Base-by-base conservation (phyloP, 2,113 vertebrate genomes). In the Capreolus pygargus region DNA sequence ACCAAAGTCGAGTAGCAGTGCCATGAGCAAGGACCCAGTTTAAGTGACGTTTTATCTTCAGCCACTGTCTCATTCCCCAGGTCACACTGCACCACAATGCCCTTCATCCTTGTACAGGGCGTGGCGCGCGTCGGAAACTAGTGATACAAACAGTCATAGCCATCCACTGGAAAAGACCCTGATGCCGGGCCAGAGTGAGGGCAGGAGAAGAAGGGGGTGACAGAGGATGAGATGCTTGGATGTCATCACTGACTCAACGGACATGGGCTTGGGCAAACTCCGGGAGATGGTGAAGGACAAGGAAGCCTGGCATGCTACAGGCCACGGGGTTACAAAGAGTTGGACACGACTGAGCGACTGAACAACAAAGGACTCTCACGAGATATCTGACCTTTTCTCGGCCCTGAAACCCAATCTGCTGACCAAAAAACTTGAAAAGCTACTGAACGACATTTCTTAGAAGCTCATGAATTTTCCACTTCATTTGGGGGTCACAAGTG, bases 391-490 rank as follows among this genome's bases (percentile, higher is more conserved):
- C 23, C 27, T 43, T 76, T 27, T 76, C 70, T 43, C 0, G 23
- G 23, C 45, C 27, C 82, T 61, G 33, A 67, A 85, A 89, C 57
- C 21, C 91, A 86, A 36, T 30, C 52, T 92, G 85, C 47, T 85
- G 85, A 88, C 84, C 90, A n/a, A 50, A 93, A 94, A 23, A 45
- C n/a, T 82, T 91, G 27, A 86, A 79, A 83, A 86, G 45, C 60
- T 74, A 57, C 43, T 15, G 39, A 78, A 86, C 2, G 16, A 79
- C 57, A 84, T 79, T 36, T 93, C 89, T 89, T 55, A 64, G 60
- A 84, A 93, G 17, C 11, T 79, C 88, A 50, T 81, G 76, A 64
- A 89, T 45, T 84, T 89, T 33, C 70, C n/a, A 55, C 47, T 86
- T 91, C 27, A 45, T 74, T 28, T 25, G 55, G 30, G 52, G 78